Percentiles rank a stretch among this genome's conserved stretches.
Evolutionary conservation across 2,113 vertebrate species (phyloP).

Genomic region (Buteo buteo): DNA sequence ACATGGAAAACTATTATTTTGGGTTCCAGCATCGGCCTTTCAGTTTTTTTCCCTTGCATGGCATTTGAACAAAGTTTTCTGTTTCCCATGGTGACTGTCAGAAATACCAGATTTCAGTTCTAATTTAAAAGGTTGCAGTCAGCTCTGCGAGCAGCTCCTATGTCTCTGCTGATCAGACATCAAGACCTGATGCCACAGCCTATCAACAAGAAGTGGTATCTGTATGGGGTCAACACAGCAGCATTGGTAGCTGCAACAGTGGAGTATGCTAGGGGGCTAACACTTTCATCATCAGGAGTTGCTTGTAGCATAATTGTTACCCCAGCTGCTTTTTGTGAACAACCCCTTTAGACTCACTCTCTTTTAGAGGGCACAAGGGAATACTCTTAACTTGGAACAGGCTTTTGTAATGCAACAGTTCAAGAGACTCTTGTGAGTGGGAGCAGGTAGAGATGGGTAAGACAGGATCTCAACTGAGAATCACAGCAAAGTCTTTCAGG

Average conservation of each 20-base stretch:
- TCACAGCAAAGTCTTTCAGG: neutral
- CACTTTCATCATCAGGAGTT: neutral
- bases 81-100: neutral
- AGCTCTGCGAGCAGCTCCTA: neutral
- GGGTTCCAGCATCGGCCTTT: neutral
- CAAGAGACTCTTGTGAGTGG: neutral
- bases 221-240: neutral
- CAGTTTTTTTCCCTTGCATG: neutral
- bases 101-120: neutral
- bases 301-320: neutral
- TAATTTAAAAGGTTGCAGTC: neutral
- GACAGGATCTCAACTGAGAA: neutral
- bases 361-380: neutral
- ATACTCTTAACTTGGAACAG: neutral
- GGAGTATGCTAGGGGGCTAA: neutral
- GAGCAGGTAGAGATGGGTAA: neutral
- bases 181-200: neutral
- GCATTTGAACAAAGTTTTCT: neutral
- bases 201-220: rapidly evolving
- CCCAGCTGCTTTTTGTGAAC: neutral
- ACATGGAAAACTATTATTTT: neutral
- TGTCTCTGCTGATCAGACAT: neutral
- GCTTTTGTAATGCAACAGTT: neutral
- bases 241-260: neutral
- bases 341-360: neutral